phyloP scores from a whole-genome alignment of 2,113 vertebrate genomes.

The Indri indri region DNA sequence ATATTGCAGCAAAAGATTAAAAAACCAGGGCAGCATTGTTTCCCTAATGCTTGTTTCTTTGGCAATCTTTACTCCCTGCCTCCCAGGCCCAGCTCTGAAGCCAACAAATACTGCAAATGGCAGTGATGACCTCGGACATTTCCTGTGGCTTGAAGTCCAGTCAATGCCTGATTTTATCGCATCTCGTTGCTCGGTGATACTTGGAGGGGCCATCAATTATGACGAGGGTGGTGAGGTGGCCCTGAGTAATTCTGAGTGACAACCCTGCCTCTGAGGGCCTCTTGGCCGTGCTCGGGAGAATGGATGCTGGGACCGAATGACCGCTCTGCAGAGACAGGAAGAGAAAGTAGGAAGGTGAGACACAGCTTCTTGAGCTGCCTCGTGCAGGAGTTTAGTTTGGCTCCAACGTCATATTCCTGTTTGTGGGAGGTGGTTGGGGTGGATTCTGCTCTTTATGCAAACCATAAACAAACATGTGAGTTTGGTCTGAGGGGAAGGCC shows the following conservation, averaged over 20 bases:
- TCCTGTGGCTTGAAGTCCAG: background rate
- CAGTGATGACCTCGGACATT: background rate
- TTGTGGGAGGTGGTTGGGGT: background rate
- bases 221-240: background rate
- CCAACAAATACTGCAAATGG: background rate
- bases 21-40: background rate
- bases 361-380: too few species aligned
- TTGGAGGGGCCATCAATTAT: background rate
- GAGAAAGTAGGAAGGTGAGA: background rate
- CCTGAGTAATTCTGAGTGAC: background rate
- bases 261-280: background rate
- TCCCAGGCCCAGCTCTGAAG: background rate
- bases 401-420: background rate
- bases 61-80: background rate
- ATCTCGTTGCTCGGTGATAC: background rate
- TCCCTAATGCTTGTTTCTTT: background rate
- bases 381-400: background rate
- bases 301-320: rapidly evolving
- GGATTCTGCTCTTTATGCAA: background rate
- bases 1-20: background rate
- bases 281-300: background rate
- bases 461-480: background rate
- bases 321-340: background rate
- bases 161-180: background rate
- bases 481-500: background rate